Percentiles rank a stretch among this genome's conserved stretches.
Evolutionary conservation across 2,797 vertebrate genomes (phyloP).

Genomic region (Denticeps clupeoides): DNA sequence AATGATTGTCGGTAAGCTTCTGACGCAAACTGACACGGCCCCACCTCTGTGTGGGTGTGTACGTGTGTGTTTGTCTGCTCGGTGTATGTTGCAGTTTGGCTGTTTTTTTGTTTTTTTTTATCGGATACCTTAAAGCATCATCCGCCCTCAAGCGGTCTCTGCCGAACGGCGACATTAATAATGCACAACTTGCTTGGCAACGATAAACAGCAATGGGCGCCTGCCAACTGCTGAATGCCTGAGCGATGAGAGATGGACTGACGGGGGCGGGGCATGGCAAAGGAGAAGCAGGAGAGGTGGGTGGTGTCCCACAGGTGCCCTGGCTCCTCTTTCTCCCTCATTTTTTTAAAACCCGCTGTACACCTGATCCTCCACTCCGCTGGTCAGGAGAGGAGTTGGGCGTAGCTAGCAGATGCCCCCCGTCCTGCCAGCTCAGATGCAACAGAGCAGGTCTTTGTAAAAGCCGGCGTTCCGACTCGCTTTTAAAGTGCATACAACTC

Average conservation of each 20-base stretch:
- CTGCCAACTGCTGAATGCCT: conserved; percentile 48
- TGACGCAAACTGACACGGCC: too few relatives aligned
- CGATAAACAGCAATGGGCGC: conserved; percentile 33
- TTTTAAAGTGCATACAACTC: too few relatives aligned
- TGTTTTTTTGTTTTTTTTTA: conserved; percentile 31
- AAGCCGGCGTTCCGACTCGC: too few relatives aligned
- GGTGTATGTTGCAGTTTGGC: conserved; percentile 11
- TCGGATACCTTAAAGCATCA: not conserved
- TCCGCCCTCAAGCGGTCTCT: too few relatives aligned
- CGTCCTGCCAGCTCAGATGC: conserved; percentile 24
- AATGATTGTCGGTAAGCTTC: too few relatives aligned
- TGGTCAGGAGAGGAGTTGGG: conserved; percentile 13
- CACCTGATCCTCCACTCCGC: conserved; percentile 19
- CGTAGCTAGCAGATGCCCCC: conserved; percentile 29
- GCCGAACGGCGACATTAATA: conserved; percentile 51
- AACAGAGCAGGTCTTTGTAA: conserved; percentile 31
- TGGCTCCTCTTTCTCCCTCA: conserved; percentile 16
- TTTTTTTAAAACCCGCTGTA: too few relatives aligned
- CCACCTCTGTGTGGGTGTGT: not conserved
- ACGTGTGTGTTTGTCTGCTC: not conserved
- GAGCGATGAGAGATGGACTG: conserved; percentile 19
- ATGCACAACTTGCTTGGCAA: conserved; percentile 58
- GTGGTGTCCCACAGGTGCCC: conserved; percentile 30
- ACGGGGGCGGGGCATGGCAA: too few relatives aligned
- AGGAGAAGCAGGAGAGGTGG: conserved; percentile 16